A percentile compares a stretch with the other conserved stretches of the same genome.
Conservation (phyloP, 2,113 vertebrate species). For the Hyaena hyaena region DNA sequence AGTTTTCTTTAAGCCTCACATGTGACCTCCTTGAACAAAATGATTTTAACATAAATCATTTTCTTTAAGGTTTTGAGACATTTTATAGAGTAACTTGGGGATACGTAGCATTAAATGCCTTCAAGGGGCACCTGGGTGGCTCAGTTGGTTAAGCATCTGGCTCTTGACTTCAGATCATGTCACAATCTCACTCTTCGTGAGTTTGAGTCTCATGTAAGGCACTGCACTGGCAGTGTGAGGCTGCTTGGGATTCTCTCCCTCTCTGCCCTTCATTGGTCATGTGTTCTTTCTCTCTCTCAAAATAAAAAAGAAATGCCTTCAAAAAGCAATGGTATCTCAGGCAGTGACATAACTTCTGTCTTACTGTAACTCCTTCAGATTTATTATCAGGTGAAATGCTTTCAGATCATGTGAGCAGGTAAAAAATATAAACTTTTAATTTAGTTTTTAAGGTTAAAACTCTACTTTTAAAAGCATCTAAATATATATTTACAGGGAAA, state of each 20-base stretch:
- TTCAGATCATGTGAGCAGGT: background rate
- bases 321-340: background rate
- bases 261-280: too few relatives aligned
- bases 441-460: conserved; percentile 54
- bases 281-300: too few relatives aligned
- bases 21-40: conserved; percentile 9
- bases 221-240: too few relatives aligned
- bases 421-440: background rate
- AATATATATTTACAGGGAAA: conserved; percentile 65
- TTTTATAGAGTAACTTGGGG: conserved; percentile 20
- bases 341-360: background rate
- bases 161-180: too few relatives aligned
- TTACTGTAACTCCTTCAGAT: background rate
- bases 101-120: background rate
- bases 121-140: too few relatives aligned
- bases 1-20: background rate
- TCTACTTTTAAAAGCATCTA: conserved; percentile 63
- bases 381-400: conserved; percentile 1
- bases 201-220: too few relatives aligned
- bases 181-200: too few relatives aligned
- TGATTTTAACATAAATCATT: conserved; percentile 7
- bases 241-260: too few relatives aligned
- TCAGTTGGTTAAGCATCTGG: too few relatives aligned
- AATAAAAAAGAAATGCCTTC: background rate
- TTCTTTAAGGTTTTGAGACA: conserved; percentile 1